A percentile compares a stretch with the other conserved stretches of the same genome.
Conservation (phyloP, 2,888 invertebrate species). For the Candidula unifasciata region DNA sequence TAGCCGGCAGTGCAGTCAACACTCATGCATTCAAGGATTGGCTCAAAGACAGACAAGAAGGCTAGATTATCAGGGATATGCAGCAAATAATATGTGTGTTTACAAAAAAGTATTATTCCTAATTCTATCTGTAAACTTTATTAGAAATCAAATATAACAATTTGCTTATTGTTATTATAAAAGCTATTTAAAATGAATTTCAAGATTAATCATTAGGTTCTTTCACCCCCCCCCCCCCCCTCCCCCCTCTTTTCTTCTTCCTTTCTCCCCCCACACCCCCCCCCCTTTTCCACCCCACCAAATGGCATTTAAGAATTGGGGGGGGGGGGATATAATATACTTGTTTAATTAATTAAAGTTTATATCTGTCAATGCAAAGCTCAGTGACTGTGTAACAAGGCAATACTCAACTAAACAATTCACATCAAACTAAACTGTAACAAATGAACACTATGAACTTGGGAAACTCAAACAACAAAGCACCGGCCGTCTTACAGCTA, state of each 20-base stretch:
- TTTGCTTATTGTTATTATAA: neutral
- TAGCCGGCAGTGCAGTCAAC: neutral
- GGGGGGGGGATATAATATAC: too few relatives aligned
- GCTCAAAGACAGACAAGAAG: conserved; percentile 4
- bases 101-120: neutral
- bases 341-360: neutral
- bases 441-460: conserved; percentile 32
- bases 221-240: too few relatives aligned
- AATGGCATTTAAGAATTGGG: too few relatives aligned
- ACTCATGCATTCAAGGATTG: neutral
- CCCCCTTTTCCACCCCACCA: too few relatives aligned
- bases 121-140: neutral
- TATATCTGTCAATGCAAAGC: neutral
- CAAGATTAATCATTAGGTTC: too few relatives aligned
- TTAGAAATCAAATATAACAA: neutral
- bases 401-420: conserved; percentile 26
- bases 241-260: too few relatives aligned
- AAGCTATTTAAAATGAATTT: neutral
- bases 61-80: neutral
- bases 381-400: conserved; percentile 15
- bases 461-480: conserved; percentile 34
- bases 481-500: conserved; percentile 36
- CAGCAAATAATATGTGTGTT: neutral
- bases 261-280: too few relatives aligned
- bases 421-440: conserved; percentile 24